Conservation (phyloP, 2,888 invertebrate genomes). For the Erebia palarica region DNA sequence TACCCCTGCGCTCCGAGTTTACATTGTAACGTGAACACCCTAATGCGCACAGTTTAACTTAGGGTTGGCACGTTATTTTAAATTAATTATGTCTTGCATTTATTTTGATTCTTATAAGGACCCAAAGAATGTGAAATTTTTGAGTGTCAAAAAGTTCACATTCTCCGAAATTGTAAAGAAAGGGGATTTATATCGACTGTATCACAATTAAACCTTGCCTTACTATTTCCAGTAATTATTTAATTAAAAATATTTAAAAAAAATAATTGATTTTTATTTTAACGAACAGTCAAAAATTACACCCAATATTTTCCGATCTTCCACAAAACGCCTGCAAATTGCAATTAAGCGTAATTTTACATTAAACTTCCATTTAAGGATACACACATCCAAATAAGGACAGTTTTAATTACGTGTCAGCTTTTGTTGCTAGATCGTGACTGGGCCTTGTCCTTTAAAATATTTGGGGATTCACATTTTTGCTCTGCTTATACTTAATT, state of each 20-base stretch:
- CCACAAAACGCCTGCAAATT: conserved; percentile 7
- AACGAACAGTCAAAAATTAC: conserved; percentile 18
- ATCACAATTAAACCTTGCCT: neutral
- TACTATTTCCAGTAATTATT: conserved; percentile 14
- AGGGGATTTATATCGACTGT: neutral
- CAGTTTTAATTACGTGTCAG: conserved; percentile 2
- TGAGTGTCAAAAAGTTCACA: too few species aligned
- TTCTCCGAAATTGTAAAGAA: neutral
- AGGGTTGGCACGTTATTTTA: conserved; percentile 56
- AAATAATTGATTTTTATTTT: neutral
- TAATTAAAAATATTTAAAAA: neutral
- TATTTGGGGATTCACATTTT: neutral
- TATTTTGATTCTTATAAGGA: neutral
- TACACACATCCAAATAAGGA: conserved; percentile 12
- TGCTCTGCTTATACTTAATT: too few species aligned
- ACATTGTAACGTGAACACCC: conserved; percentile 80
- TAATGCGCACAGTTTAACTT: conserved; percentile 73
- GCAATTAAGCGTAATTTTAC: conserved; percentile 8
- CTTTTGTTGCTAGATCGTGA: conserved; percentile 21
- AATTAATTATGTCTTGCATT: conserved; percentile 11
- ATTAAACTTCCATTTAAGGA: neutral
- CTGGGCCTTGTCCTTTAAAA: conserved; percentile 5
- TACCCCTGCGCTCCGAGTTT: conserved; percentile 70
- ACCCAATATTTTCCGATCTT: conserved; percentile 17
- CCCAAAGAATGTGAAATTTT: too few species aligned